Evolutionary conservation across 2,888 invertebrate species (phyloP).

Genomic region (Chirona hameri): DNA sequence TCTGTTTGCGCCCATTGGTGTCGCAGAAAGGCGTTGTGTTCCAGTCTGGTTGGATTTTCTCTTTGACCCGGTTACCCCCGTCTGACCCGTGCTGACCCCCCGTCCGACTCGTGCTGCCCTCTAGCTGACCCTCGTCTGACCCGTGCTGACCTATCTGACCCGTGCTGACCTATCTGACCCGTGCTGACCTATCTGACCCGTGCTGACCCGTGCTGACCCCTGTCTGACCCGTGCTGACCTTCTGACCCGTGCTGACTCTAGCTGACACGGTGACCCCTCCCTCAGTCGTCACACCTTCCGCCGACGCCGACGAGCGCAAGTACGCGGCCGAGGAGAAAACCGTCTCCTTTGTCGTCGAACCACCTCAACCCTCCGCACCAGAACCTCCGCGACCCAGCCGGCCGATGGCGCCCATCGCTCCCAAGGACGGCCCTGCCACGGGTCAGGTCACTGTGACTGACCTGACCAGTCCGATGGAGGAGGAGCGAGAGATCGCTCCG

Average conservation of each 20-base stretch:
- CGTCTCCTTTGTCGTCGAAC: background rate
- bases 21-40: too few species aligned
- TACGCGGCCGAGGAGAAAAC: conserved; percentile 24
- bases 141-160: background rate
- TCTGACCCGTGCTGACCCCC: background rate
- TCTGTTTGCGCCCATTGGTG: too few species aligned
- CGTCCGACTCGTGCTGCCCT: background rate
- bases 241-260: background rate
- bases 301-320: conserved; percentile 7
- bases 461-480: background rate
- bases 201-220: background rate
- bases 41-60: too few species aligned
- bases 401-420: background rate
- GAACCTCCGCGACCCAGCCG: background rate
- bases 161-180: background rate
- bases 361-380: too few species aligned
- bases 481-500: background rate
- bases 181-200: background rate
- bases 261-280: background rate
- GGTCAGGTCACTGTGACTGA: conserved; percentile 8
- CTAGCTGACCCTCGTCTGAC: background rate
- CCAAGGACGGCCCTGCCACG: conserved; percentile 22
- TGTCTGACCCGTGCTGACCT: background rate
- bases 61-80: too few species aligned
- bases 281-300: conserved; percentile 1